These are phyloP conservation scores for Esperia sulphurella DNA, from an alignment of 2,888 invertebrate genomes.

Conservation along the genomic window DNA sequence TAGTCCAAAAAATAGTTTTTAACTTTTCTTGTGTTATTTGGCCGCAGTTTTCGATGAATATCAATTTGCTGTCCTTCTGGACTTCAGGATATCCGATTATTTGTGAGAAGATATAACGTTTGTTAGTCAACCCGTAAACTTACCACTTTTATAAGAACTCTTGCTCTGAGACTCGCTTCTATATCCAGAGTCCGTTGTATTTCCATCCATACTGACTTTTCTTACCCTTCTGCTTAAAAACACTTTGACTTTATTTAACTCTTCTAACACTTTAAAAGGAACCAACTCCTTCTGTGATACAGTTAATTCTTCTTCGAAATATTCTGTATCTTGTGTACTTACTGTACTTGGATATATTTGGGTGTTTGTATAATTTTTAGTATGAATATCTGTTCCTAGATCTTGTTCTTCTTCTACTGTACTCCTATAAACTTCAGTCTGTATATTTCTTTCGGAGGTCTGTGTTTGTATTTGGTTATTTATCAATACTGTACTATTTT, in stretches of 20 bases:
- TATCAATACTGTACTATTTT: too few species aligned
- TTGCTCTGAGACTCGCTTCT: constrained; percentile 46
- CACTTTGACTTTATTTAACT: constrained; percentile 48
- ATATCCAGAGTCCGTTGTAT: constrained; percentile 49
- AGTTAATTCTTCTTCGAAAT: background rate
- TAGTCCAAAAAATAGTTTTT: too few species aligned
- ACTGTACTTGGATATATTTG: constrained; percentile 3
- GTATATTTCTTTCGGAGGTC: background rate
- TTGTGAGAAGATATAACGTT: too few species aligned
- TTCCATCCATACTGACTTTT: constrained; percentile 22
- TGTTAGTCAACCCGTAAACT: too few species aligned
- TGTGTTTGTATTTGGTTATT: background rate
- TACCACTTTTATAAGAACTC: constrained; percentile 21
- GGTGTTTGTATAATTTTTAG: background rate
- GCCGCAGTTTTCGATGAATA: too few species aligned
- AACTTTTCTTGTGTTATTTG: too few species aligned
- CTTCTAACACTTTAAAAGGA: constrained; percentile 60
- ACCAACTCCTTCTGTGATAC: constrained; percentile 31
- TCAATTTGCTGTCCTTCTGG: too few species aligned
- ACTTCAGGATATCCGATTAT: too few species aligned
- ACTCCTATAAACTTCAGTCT: too few species aligned
- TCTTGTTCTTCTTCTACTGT: background rate
- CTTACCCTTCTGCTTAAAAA: constrained; percentile 36
- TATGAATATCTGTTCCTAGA: background rate
- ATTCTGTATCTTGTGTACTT: background rate